phyloP scores from a whole-genome alignment of 2,797 vertebrate genomes.

The Coendou prehensilis region DNA sequence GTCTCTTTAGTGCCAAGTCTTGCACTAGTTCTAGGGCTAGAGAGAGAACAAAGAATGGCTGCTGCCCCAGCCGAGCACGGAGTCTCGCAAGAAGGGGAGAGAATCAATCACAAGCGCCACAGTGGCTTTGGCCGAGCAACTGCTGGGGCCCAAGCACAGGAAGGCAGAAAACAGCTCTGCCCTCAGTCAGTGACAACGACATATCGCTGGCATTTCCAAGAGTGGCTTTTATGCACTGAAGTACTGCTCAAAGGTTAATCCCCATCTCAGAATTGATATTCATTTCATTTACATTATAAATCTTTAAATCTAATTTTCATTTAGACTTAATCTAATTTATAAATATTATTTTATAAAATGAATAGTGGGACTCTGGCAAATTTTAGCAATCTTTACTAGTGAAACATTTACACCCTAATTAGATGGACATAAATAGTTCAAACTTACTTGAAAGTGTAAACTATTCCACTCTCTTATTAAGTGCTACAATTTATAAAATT shows the following conservation, averaged over 20 bases:
- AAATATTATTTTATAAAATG: constrained; percentile 38
- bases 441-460: neutral
- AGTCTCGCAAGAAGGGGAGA: neutral
- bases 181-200: neutral
- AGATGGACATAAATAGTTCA: neutral
- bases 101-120: neutral
- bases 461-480: neutral
- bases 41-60: neutral
- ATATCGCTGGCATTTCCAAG: neutral
- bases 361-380: neutral
- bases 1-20: no score
- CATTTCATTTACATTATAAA: constrained; percentile 22
- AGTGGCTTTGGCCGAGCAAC: no score
- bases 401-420: neutral
- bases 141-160: neutral
- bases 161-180: neutral
- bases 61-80: neutral
- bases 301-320: constrained; percentile 9
- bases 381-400: neutral
- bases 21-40: neutral
- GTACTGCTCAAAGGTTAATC: neutral
- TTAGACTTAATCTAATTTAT: constrained; percentile 18
- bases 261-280: neutral
- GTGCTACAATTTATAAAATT: neutral
- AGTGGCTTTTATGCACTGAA: neutral